A percentile compares a stretch with the other conserved stretches of the same genome.
phyloP scores from a whole-genome alignment of 2,113 vertebrate genomes.

The Grammomys surdaster region DNA sequence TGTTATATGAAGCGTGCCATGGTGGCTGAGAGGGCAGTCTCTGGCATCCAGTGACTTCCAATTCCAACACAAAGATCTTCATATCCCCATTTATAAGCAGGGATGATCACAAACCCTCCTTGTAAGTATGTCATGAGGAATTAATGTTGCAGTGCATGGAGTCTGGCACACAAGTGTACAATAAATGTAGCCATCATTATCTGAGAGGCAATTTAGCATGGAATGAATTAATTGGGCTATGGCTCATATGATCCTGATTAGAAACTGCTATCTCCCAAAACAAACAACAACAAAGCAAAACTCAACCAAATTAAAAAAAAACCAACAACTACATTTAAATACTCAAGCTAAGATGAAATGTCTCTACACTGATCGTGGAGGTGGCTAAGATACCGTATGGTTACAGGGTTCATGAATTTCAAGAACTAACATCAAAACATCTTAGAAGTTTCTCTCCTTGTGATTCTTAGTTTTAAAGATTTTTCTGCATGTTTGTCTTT shows the following conservation, averaged over 20 bases:
- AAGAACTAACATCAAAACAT: conserved; percentile 53
- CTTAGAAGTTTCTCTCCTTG: conserved; percentile 37
- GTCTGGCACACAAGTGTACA: not conserved
- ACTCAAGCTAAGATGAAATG: conserved; percentile 12
- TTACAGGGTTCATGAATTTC: conserved; percentile 42
- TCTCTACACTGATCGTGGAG: not conserved
- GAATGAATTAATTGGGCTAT: not conserved
- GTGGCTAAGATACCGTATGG: conserved; percentile 1
- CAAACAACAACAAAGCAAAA: not conserved
- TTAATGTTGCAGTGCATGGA: not conserved
- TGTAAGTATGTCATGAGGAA: not conserved
- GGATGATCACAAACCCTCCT: not conserved
- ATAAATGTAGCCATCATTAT: not conserved
- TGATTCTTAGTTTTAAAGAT: not conserved
- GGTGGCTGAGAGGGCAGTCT: not conserved
- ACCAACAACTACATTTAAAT: not conserved
- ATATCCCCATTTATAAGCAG: not conserved
- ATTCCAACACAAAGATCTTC: not conserved
- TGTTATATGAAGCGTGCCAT: not conserved
- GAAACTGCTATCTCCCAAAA: conserved; percentile 6
- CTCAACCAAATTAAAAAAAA: not conserved
- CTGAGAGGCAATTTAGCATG: conserved; percentile 6
- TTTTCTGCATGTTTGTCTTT: not conserved
- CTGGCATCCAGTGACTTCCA: not conserved
- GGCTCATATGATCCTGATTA: not conserved